Percentiles rank a stretch among this genome's conserved stretches.
phyloP scores from a whole-genome alignment of 2,888 invertebrate species.

The Chymomyza procnemis region DNA sequence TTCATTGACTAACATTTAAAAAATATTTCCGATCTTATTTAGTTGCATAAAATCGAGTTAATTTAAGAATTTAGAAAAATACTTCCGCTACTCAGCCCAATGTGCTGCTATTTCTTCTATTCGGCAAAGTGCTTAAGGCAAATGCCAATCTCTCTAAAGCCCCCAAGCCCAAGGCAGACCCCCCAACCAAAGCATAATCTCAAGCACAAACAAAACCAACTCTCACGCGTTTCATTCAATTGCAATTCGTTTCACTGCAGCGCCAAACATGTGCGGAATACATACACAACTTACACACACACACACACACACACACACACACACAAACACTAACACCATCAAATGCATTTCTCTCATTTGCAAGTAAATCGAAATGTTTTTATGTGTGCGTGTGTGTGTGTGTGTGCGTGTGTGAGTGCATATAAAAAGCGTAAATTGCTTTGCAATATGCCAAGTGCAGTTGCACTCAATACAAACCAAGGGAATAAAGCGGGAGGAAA shows the following conservation, averaged over 20 bases:
- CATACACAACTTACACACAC: constrained; percentile 9
- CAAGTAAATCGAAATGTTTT: not conserved
- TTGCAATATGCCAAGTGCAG: not conserved
- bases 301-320: constrained; percentile 6
- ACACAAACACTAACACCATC: not conserved
- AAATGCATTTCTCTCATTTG: constrained; percentile 12
- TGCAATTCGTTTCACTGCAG: not conserved
- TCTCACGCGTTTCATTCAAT: not conserved
- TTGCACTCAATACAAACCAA: not conserved
- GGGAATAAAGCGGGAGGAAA: not conserved
- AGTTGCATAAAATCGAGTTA: no score
- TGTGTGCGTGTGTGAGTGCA: not conserved
- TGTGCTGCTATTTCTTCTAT: not conserved
- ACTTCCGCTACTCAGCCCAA: not conserved
- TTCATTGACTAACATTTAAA: no score
- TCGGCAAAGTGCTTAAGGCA: not conserved
- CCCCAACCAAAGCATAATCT: not conserved
- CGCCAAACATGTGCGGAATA: not conserved
- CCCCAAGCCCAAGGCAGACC: not conserved
- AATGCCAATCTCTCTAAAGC: not conserved
- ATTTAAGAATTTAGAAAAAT: not conserved
- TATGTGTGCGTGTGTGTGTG: not conserved
- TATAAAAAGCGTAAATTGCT: not conserved
- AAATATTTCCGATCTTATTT: no score
- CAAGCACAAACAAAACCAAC: constrained; percentile 10